phyloP scores from a whole-genome alignment of 2,797 vertebrate genomes.

The Chaenodraco wilsoni region DNA sequence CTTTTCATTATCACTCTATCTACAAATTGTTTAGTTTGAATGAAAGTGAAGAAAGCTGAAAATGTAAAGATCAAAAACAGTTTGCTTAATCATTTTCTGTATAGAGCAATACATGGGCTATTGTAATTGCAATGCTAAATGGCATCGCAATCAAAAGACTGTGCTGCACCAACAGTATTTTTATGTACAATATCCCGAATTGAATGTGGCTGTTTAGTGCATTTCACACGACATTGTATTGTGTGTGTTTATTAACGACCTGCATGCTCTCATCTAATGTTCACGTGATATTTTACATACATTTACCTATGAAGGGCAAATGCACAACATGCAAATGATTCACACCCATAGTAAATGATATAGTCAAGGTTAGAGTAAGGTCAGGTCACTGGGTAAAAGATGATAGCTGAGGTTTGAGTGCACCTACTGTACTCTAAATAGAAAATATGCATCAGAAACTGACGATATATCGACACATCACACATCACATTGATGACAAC shows the following conservation, averaged over 20 bases:
- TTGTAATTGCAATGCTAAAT: neutral
- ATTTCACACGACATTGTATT: neutral
- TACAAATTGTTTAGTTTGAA: neutral
- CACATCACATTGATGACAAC: conserved; percentile 5
- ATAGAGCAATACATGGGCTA: neutral
- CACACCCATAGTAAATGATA: conserved; percentile 16
- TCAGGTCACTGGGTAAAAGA: neutral
- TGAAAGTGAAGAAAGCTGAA: too few species aligned
- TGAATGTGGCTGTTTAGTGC: neutral
- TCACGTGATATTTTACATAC: conserved; percentile 22
- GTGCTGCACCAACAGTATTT: neutral
- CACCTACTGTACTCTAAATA: neutral
- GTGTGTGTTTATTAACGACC: neutral
- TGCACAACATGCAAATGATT: conserved; percentile 34
- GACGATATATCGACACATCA: conserved; percentile 6
- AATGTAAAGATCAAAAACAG: neutral
- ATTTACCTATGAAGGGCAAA: conserved; percentile 13
- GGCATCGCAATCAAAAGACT: neutral
- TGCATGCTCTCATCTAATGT: neutral
- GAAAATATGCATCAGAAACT: conserved; percentile 1
- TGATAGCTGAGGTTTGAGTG: conserved; percentile 6
- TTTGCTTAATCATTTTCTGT: neutral
- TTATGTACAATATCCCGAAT: neutral
- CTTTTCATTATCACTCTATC: neutral
- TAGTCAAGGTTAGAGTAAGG: conserved; percentile 22